phyloP scores from a whole-genome alignment of 2,888 invertebrate species.

The Agriopis marginaria region DNA sequence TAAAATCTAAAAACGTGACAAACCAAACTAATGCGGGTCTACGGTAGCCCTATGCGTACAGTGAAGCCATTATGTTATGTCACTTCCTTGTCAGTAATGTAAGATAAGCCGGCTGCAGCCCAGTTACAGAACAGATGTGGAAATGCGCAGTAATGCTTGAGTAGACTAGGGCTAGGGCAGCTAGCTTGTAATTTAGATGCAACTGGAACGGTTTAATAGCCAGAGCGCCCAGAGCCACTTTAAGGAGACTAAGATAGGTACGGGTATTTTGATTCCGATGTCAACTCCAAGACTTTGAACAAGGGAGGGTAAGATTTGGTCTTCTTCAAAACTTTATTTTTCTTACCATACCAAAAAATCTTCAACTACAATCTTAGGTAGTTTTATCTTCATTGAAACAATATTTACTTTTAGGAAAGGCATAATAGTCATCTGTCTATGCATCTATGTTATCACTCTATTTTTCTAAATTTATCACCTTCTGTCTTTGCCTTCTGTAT shows the following conservation, averaged over 20 bases:
- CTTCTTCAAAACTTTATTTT: no score
- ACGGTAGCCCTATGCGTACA: neutral
- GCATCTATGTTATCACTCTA: no score
- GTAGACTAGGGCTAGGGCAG: neutral
- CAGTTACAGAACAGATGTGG: slow-evolving; percentile 28
- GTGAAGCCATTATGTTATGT: slow-evolving; percentile 62
- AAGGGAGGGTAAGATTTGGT: no score
- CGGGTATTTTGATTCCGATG: neutral
- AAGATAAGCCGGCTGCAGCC: slow-evolving; percentile 39
- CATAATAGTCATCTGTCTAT: no score
- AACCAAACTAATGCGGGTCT: neutral
- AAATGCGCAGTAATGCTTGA: slow-evolving; percentile 18
- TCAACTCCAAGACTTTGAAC: neutral
- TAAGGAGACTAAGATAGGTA: neutral
- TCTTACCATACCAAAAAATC: no score
- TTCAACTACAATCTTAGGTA: no score
- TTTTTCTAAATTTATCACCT: no score
- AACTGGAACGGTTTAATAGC: neutral
- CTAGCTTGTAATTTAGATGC: slow-evolving; percentile 3
- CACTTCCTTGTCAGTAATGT: slow-evolving; percentile 50
- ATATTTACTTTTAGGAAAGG: no score
- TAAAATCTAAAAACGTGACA: neutral
- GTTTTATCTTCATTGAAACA: no score
- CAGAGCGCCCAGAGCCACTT: no score
- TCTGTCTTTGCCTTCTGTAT: no score